phyloP scores from a whole-genome alignment of 2,113 vertebrate species.

The Sorex fumeus region DNA sequence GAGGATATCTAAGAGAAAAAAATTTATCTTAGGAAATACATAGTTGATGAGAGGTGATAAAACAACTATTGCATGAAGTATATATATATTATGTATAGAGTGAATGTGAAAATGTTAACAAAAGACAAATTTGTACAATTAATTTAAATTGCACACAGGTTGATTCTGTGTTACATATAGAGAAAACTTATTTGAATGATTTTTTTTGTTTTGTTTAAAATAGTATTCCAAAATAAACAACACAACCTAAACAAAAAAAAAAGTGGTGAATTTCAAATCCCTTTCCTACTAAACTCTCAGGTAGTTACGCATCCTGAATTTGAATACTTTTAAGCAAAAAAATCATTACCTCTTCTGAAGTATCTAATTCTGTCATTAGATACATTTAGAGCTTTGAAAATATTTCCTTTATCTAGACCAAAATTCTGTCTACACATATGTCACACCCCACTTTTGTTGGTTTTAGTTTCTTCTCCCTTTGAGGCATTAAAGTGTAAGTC shows the following conservation, averaged over 20 bases:
- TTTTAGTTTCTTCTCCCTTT: background rate
- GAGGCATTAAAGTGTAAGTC: background rate
- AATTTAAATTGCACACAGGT: background rate
- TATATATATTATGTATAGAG: too few species aligned
- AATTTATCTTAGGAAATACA: background rate
- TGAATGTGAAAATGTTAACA: slow-evolving; percentile 28
- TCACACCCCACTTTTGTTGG: background rate
- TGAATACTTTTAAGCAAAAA: slow-evolving; percentile 1
- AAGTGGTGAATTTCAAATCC: background rate
- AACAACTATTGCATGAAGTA: background rate
- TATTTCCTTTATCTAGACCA: slow-evolving; percentile 24
- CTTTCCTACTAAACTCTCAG: background rate
- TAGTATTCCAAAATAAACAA: slow-evolving; percentile 1
- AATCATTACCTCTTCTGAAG: background rate
- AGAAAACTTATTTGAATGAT: slow-evolving; percentile 20
- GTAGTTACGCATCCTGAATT: background rate
- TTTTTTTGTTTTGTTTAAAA: slow-evolving; percentile 22
- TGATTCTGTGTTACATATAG: background rate
- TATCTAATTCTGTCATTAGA: background rate
- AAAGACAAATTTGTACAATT: background rate
- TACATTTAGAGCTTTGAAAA: background rate
- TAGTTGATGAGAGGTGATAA: background rate
- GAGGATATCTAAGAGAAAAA: background rate
- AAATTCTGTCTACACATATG: background rate
- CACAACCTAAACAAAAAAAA: background rate